A percentile compares a stretch with the other conserved stretches of the same genome.
Evolutionary conservation across 2,888 invertebrate species (phyloP).

Genomic region (Drosophila testacea): DNA sequence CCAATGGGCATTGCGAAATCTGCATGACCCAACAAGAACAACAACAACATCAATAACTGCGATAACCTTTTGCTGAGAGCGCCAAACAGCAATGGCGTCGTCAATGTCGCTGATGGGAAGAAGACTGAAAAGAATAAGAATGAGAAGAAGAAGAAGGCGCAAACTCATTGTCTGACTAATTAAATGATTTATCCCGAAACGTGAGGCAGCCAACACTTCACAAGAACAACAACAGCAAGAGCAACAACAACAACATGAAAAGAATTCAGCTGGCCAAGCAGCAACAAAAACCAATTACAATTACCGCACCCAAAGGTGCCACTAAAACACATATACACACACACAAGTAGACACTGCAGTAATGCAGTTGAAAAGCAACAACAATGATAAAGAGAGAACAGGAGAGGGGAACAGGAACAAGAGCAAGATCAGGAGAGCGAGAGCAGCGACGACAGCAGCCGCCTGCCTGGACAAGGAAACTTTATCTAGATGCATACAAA

Average conservation of each 20-base stretch:
- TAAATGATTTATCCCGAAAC: slow-evolving; percentile 82
- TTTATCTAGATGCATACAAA: slow-evolving; percentile 83
- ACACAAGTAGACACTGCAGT: slow-evolving; percentile 35
- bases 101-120: slow-evolving; percentile 26
- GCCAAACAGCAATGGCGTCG: slow-evolving; percentile 61
- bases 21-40: slow-evolving; percentile 47
- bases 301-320: slow-evolving; percentile 83
- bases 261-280: slow-evolving; percentile 56
- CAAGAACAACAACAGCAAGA: slow-evolving; percentile 31
- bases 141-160: slow-evolving; percentile 33
- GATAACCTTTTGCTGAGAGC: slow-evolving; percentile 65
- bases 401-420: slow-evolving; percentile 16
- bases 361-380: slow-evolving; percentile 49
- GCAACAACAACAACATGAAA: slow-evolving; percentile 30
- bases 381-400: slow-evolving; percentile 1
- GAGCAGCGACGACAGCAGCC: slow-evolving; percentile 39
- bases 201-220: slow-evolving; percentile 66
- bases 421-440: slow-evolving; percentile 23
- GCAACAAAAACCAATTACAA: slow-evolving; percentile 81
- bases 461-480: slow-evolving; percentile 46
- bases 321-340: slow-evolving; percentile 58
- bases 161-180: slow-evolving; percentile 77
- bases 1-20: slow-evolving; percentile 31
- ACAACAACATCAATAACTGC: slow-evolving; percentile 48
- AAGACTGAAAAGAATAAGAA: slow-evolving; percentile 2